Base-by-base conservation (phyloP, 1,140 invertebrate genomes). In the Drosophila ambigua region DNA sequence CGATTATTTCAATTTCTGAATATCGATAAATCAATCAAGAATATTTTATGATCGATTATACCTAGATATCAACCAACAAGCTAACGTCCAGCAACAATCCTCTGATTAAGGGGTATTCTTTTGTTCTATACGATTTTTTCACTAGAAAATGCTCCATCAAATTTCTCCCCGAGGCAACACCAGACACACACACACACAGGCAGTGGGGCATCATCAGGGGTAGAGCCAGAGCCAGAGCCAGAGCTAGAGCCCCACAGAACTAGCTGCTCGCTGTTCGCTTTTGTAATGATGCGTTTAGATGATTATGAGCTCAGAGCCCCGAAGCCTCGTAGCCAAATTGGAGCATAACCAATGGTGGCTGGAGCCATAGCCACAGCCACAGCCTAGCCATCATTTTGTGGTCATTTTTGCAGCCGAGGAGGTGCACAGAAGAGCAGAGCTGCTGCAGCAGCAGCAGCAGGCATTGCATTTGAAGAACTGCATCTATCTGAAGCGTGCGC, bases 261-360 rank as follows among this genome's bases (percentile, higher is more conserved):
- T 39, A 39, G 35, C 35, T 39, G 11, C 13, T 26, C 48, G n/a
- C 51, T 35, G 39, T 51, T 31, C 51, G 59, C 57, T 61, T 35
- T 68, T 54, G 62, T 87, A 87, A 88, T 88, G 75, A 82, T 87
- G 83, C 82, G 77, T 87, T 87, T 87, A 88, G 83, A 59, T 75
- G 83, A 87, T 87, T 87, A 79, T 82, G 71, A 85, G 75, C 64
- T 69, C 64, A 44, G 50, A 64, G 65, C 63, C 24, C 49, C 48
- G 53, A 48, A 13, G 59, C 35, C 35, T 39, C 35, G 26, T 50
- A 50, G 66, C 59, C 76, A 73, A 81, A 85, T 63, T 85, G 82
- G 81, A 87, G 68, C 81, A 59, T 39, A 39, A 39, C 35, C 35
- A 3, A 2, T 39, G 11, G 35, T 39, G 35, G 35, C 35, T 39